Percentiles rank a stretch among this genome's conserved stretches.
phyloP scores from a whole-genome alignment of 2,113 vertebrate species.

The Psittacula cyanocephala region DNA sequence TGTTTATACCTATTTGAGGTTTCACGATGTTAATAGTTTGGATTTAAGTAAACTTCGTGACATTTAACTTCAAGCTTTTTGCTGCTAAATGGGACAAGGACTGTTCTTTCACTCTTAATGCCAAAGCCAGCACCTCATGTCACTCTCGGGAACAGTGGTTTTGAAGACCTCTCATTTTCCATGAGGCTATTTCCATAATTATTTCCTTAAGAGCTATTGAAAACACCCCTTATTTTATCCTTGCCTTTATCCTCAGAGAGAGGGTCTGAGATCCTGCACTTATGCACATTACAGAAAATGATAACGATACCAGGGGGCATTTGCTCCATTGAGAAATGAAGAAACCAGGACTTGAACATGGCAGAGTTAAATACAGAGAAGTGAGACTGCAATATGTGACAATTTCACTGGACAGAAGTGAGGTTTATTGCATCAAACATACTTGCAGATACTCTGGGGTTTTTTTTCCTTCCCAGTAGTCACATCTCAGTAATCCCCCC shows the following conservation, averaged over 20 bases:
- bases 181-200: background rate
- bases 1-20: background rate
- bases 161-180: background rate
- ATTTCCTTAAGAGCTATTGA: background rate
- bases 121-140: background rate
- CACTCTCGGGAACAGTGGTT: background rate
- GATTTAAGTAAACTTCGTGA: slow-evolving; percentile 23
- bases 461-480: background rate
- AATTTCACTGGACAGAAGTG: background rate
- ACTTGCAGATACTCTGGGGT: background rate
- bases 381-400: background rate
- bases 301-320: background rate
- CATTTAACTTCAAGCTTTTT: background rate
- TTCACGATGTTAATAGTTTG: background rate
- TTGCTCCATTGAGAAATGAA: background rate
- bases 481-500: background rate
- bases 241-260: background rate
- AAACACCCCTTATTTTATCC: background rate
- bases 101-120: background rate
- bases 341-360: background rate
- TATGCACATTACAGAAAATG: background rate
- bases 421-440: background rate
- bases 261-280: background rate
- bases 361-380: background rate
- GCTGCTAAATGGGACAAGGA: background rate